Evolutionary conservation across 2,888 invertebrate species (phyloP), one percentile per base, ranked within the genome.

Genomic region (Hedya salicella): DNA sequence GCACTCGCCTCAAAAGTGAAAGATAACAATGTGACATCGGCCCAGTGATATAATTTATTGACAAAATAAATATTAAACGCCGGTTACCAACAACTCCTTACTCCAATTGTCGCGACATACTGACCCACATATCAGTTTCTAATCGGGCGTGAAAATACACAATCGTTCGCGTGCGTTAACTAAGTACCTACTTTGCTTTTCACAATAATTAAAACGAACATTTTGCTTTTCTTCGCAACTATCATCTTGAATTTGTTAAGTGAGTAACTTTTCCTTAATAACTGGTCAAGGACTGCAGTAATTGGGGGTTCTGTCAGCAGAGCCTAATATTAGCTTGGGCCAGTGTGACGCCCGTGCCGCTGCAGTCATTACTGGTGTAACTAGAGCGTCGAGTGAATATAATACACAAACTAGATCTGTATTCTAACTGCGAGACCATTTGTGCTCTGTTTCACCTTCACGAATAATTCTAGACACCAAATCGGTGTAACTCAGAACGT

Each of bases 371-470:
- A 82, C 76, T 69, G 68, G 70, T 70, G 79, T 80, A 87, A 86
- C 78, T 88, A 68, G 88, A 82, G 79, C 88, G 79, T 73, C 77
- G 77, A 80, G 80, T 82, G 82, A 79, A 86, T 75, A 75, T 74
- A 36, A 62, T 69, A 71, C 72, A 78, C 77, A 77, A 77, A 77
- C 81, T 74, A 80, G 79, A 77, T 78, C 75, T 74, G 74, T 71
- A 73, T 71, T 69, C 71, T 73, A 72, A 64, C 68, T 59, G 68
- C 75, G 78, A 79, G 76, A 82, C 78, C 76, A 74, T 82, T 81
- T 83, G 84, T 86, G 89, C 86, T 89, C 89, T 89, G 89, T 85
- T 89, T 88, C 83, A 78, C 79, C 68, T 73, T 69, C 67, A 85
- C 81, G 84, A 85, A 82, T 77, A 75, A 61, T 57, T 69, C 53